Evolutionary conservation across 2,797 vertebrate species (phyloP), one percentile per base, ranked within the genome.

Genomic region (Anguilla obscura): DNA sequence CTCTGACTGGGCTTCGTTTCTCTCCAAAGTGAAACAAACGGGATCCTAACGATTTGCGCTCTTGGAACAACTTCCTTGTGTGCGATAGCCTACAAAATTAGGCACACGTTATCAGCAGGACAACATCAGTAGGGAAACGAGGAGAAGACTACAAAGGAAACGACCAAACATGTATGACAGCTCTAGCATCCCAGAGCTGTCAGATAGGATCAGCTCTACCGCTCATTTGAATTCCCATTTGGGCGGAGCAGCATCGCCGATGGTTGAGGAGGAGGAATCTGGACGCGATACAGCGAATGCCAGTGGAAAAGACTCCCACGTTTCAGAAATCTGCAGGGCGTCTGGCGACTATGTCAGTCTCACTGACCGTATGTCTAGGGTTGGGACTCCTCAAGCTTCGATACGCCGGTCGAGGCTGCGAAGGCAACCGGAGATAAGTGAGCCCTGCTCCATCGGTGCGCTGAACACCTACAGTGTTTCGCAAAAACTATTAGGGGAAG

Each of bases 361-460:
- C 82, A 92, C 93, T 87, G 93, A 91, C 92, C 91, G 94, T 21
- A 84, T 91, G 85, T 94, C 94, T 0, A 86, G 90, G 63, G 91
- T 91, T 71, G 91, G 93, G 52, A 89, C 90, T 50, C 52, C 21
- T 50, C 60, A 45, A 0, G 88, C 92, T 0, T 89, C 90, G 9
- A 90, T 93, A 60, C 95, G 95, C 89, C 95, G 95, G 93, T 91
- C 93, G 90, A 87, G 92, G 91, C 90, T 95, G 85, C 95, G 94
- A 89, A 94, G 92, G 89, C 94, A 95, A 90, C 88, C 71, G 30
- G 93, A 95, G 5, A 91, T 89, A 60, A n/a, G 52, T 0, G 94
- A 95, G 21, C 8, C 89, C 8, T 85, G 85, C 0, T 30, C 83
- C 87, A 36, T 1, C 76, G 74, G 86, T 16, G 66, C 87, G 10